Conservation (phyloP, 2,888 invertebrate species). For the Latrodectus elegans region DNA sequence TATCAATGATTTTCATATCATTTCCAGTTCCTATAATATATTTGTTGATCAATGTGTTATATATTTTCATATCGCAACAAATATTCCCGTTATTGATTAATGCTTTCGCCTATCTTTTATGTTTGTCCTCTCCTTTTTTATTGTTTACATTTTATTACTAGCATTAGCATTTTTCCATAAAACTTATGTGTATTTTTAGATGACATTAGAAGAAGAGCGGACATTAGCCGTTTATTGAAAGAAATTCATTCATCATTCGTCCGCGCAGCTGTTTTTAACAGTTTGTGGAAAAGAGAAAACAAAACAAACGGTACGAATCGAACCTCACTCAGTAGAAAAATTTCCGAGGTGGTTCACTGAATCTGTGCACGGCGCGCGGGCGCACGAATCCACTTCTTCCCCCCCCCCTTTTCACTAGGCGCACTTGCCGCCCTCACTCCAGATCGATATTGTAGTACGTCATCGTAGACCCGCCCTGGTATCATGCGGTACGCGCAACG, state of each 20-base stretch:
- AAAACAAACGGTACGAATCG: slow-evolving; percentile 1
- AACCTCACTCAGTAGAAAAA: not conserved
- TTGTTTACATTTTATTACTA: too few relatives aligned
- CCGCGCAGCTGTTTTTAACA: slow-evolving; percentile 33
- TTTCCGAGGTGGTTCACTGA: not conserved
- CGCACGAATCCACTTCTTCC: slow-evolving; percentile 2
- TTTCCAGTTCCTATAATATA: too few relatives aligned
- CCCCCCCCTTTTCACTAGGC: not conserved
- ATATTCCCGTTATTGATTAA: too few relatives aligned
- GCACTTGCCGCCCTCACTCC: slow-evolving; percentile 6
- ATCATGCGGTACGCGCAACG: slow-evolving; percentile 49
- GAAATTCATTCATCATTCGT: slow-evolving; percentile 30
- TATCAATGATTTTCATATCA: too few relatives aligned
- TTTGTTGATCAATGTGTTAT: too few relatives aligned
- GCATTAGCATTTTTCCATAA: too few relatives aligned
- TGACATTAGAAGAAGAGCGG: too few relatives aligned
- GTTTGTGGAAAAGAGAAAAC: not conserved
- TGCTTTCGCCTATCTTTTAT: too few relatives aligned
- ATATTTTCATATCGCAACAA: too few relatives aligned
- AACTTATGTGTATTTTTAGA: too few relatives aligned
- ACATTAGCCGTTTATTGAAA: not conserved
- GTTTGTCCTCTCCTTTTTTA: too few relatives aligned
- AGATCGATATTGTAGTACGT: slow-evolving; percentile 62
- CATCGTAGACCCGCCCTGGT: slow-evolving; percentile 55
- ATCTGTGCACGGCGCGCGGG: slow-evolving; percentile 11